Percentiles rank a stretch among this genome's conserved stretches.
Evolutionary conservation across 1,140 invertebrate genomes (phyloP).

Genomic region (Drosophila murphyi): DNA sequence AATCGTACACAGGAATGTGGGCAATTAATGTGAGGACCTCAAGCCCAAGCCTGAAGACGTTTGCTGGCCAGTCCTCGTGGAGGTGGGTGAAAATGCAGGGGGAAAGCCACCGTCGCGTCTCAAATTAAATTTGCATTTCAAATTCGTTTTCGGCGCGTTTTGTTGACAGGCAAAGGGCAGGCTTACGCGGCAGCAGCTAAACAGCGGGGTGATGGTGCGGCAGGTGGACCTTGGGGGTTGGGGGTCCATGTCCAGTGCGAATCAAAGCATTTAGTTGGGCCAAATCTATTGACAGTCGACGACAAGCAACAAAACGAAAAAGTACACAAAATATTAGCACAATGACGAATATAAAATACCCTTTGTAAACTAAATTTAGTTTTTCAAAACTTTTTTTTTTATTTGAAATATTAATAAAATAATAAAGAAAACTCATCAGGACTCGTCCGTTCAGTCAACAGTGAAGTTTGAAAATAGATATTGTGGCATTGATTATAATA

Average conservation of each 20-base stretch:
- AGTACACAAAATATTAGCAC: slow-evolving; percentile 19
- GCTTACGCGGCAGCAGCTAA: background rate
- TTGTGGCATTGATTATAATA: too few relatives aligned
- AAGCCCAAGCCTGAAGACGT: background rate
- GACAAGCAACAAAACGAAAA: slow-evolving; percentile 20
- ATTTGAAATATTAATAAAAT: too few relatives aligned
- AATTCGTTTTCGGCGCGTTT: slow-evolving; percentile 60
- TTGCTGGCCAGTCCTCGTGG: background rate
- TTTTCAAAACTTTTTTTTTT: too few relatives aligned
- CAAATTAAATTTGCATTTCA: slow-evolving; percentile 83
- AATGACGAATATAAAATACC: background rate
- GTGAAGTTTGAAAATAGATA: too few relatives aligned
- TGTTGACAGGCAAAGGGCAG: slow-evolving; percentile 52
- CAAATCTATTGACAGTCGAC: slow-evolving; percentile 65
- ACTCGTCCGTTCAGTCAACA: too few relatives aligned
- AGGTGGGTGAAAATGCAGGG: background rate
- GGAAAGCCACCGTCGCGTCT: slow-evolving; percentile 59
- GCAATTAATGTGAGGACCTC: slow-evolving; percentile 54
- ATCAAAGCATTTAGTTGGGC: slow-evolving; percentile 79
- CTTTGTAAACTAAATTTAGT: background rate
- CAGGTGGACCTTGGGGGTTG: background rate
- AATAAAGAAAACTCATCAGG: background rate
- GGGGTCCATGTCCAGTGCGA: slow-evolving; percentile 43
- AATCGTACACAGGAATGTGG: slow-evolving; percentile 25
- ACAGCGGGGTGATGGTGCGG: background rate